Base-by-base conservation (phyloP, 2,888 invertebrate species). In the Lypha dubia region DNA sequence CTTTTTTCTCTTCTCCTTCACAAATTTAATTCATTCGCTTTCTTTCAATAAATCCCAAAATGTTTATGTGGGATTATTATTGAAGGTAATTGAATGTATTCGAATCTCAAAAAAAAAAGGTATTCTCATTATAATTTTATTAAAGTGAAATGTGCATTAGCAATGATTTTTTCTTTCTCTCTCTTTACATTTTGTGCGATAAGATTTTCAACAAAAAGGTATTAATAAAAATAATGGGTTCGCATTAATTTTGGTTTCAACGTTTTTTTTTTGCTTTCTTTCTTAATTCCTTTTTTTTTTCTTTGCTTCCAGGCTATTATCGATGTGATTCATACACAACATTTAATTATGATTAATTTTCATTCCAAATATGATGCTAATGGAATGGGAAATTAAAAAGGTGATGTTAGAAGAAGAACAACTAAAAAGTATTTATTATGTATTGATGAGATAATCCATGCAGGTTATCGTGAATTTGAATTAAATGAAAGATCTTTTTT, bases 51-150 rank as follows among this genome's bases (percentile, higher is more conserved):
- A 28, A 24, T 32, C 53, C 4, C 32, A 17, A n/a, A 35, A 41
- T 22, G 65, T 67, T 80, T 74, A 67, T 74, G 60, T 60, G 74
- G 63, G 67, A 74, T 80, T 74, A 79, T 56, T 60, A 70, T n/a
- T n/a, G n/a, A n/a, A n/a, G n/a, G n/a, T n/a, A 60, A 62, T 53
- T 46, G 49, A 49, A 67, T 56, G 71, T 51, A 28, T 17, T 32
- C 1, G 0, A 4, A n/a, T n/a, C n/a, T n/a, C n/a, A n/a, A 17
- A n/a, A 24, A 20, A 38, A 73, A 73, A 73, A 38, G 73, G 73
- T 73, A 49, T 17, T 62, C 20, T 51, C 38, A 60, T 46, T 67
- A 22, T 49, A 51, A 44, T 70, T n/a, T n/a, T 53, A 62, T 60
- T 49, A 41, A 70, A 62, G 62, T 13, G 22, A 49, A 67, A 60